Evolutionary conservation across 1,140 invertebrate species (phyloP).

Genomic region (Pollicipes pollicipes): DNA sequence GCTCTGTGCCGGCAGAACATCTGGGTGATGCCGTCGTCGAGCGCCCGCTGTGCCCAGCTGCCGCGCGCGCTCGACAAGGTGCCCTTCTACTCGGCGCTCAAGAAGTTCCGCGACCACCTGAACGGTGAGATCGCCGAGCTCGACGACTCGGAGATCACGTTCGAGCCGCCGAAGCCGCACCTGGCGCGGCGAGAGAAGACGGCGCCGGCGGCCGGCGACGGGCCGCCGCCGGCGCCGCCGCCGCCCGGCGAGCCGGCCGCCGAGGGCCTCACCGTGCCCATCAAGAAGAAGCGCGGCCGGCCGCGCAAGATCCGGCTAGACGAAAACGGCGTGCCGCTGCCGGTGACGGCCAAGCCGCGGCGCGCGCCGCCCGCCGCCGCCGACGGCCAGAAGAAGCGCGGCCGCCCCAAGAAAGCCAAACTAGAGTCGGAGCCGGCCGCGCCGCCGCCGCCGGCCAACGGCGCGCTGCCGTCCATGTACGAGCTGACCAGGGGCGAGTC

Average conservation of each 20-base stretch:
- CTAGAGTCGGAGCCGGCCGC: constrained; percentile 27
- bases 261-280: constrained; percentile 16
- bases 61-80: constrained; percentile 91
- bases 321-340: constrained; percentile 19
- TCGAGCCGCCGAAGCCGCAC: constrained; percentile 31
- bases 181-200: constrained; percentile 18
- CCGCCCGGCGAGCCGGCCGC: constrained; percentile 1
- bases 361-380: constrained; percentile 23
- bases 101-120: constrained; percentile 87
- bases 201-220: constrained; percentile 18
- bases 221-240: constrained; percentile 7
- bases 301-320: constrained; percentile 22
- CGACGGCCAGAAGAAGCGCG: constrained; percentile 56
- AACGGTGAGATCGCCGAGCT: constrained; percentile 70
- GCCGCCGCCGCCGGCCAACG: background rate
- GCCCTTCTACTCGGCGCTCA: constrained; percentile 84
- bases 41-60: constrained; percentile 83
- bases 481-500: background rate
- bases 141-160: constrained; percentile 80
- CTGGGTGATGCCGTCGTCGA: constrained; percentile 97
- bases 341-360: constrained; percentile 11
- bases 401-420: constrained; percentile 66
- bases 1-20: constrained; percentile 49
- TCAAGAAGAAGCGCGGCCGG: constrained; percentile 23
- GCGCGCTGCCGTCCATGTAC: background rate